Evolutionary conservation across 2,113 vertebrate genomes (phyloP).

Genomic region (Oophaga pumilio): DNA sequence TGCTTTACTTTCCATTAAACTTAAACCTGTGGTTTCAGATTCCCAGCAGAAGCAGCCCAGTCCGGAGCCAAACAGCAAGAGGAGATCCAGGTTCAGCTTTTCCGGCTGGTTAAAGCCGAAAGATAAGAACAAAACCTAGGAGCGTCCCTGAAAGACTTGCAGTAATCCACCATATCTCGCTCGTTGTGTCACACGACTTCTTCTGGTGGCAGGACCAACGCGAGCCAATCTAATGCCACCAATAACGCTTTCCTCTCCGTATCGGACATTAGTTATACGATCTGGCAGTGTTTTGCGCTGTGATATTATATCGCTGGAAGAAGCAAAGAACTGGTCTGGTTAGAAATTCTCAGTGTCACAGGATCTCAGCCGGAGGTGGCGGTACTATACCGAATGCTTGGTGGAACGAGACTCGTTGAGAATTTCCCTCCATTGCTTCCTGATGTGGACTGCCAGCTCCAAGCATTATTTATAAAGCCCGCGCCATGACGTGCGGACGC

Average conservation of each 20-base stretch:
- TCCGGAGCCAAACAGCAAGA: conserved; percentile 45
- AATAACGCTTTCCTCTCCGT: not conserved
- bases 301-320: not conserved
- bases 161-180: not conserved
- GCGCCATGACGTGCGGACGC: not conserved
- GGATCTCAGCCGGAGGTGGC: not conserved
- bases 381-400: not conserved
- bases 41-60: conserved; percentile 39
- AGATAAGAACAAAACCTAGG: conserved; percentile 51
- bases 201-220: not conserved
- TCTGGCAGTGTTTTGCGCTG: not conserved
- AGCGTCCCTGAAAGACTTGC: not conserved
- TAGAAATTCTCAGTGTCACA: not conserved
- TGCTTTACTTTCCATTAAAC: not conserved
- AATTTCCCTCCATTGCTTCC: not conserved
- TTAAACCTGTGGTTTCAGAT: not conserved
- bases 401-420: not conserved
- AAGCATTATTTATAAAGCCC: not conserved
- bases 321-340: not conserved
- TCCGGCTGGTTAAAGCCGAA: conserved; percentile 43
- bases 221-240: not conserved
- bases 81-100: conserved; percentile 49
- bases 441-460: not conserved
- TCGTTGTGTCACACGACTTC: not conserved
- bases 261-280: not conserved